Base-by-base conservation (phyloP, 2,797 vertebrate genomes). In the Fundulus diaphanus region DNA sequence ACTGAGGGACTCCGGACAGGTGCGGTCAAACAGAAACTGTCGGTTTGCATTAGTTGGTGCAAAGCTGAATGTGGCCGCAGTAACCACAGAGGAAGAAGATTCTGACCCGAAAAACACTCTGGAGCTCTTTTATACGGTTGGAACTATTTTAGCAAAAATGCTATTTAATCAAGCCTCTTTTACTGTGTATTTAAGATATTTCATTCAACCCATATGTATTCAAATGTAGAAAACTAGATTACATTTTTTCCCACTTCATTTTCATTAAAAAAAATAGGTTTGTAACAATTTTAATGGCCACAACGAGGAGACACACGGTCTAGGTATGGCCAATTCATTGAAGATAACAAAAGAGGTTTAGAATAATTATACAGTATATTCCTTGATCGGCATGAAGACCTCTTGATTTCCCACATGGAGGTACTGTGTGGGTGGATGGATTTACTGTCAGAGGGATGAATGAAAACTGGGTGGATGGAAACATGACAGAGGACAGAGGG, bases 1-100 rank as follows among this genome's bases (percentile, higher is more conserved):
- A 13, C 31, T 13, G 56, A n/a, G n/a, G 40, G 56, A 8, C 57
- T 73, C 24, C 46, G 31, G 37, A 61, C 59, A 33, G 72, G 20
- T 63, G 22, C 7, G 35, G 49, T 66, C 46, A 35, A 65, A 73
- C 59, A 52, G 61, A 24, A 73, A 73, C 35, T 18, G 72, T 66
- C 72, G 37, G 57, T 35, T 61, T 24, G 40, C 13, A 73, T 73
- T 63, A 51, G 72, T 18, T 46, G 27, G 20, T 6, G 6, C 9
- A 13, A 49, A 48, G 42, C 20, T 37, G 33, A 27, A n/a, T n/a
- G 7, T 52, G 33, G 52, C 59, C 46, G 33, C 22, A 44, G 31
- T 6, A 57, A 46, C 6, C 42, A 33, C 42, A 46, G 40, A 68
- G 66, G 66, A 33, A 40, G 33, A n/a, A 9, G 68, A 40, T 63